Evolutionary conservation across 2,797 vertebrate species (phyloP).

Genomic region (Artibeus jamaicensis): DNA sequence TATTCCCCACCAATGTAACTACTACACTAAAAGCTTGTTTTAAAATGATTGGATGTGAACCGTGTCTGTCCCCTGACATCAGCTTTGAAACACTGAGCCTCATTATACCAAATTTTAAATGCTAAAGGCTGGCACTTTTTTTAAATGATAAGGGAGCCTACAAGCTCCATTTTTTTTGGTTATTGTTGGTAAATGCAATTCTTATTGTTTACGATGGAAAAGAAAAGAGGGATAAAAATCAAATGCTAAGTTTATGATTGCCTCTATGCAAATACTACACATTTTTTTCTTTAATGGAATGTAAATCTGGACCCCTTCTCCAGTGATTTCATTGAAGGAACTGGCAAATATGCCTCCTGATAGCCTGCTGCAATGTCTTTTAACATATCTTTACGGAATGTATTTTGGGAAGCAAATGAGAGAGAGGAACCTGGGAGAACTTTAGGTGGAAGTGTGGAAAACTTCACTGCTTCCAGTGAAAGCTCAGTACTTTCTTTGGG

Average conservation of each 20-base stretch:
- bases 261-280: constrained; percentile 22
- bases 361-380: neutral
- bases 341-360: neutral
- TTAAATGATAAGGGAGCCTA: neutral
- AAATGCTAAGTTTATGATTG: constrained; percentile 5
- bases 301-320: constrained; percentile 16
- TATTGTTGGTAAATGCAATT: constrained; percentile 33
- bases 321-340: constrained; percentile 10
- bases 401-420: constrained; percentile 5
- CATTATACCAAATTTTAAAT: constrained; percentile 35
- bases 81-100: constrained; percentile 20
- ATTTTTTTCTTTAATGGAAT: constrained; percentile 26
- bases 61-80: neutral
- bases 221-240: constrained; percentile 39
- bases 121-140: neutral
- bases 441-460: neutral
- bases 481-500: constrained; percentile 5
- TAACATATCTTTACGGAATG: constrained; percentile 32
- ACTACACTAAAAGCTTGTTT: constrained; percentile 25
- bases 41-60: constrained; percentile 20
- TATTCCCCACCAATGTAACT: neutral
- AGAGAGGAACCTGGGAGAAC: neutral
- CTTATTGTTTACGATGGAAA: constrained; percentile 46
- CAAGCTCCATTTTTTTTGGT: neutral
- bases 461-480: constrained; percentile 1